phyloP scores from a whole-genome alignment of 2,113 vertebrate genomes.

The Sorex fumeus region DNA sequence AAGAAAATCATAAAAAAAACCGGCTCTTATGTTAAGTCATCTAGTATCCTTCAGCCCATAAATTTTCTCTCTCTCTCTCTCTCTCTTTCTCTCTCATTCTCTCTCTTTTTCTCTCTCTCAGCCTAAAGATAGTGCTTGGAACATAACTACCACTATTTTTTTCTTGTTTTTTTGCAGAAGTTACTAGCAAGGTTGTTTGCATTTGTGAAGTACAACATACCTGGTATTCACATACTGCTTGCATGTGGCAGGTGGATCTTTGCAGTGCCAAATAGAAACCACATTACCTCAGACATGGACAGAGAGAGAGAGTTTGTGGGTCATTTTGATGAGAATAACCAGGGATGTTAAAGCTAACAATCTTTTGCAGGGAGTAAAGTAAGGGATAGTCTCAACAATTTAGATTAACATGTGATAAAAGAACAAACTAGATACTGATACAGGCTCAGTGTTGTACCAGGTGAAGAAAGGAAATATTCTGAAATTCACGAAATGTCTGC shows the following conservation, averaged over 20 bases:
- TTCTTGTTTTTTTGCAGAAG: neutral
- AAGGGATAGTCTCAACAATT: neutral
- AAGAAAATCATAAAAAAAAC: slow-evolving; percentile 4
- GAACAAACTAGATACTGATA: neutral
- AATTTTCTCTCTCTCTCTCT: too few relatives aligned
- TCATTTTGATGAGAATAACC: neutral
- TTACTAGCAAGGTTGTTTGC: slow-evolving; percentile 9
- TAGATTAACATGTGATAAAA: neutral
- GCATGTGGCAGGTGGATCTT: neutral
- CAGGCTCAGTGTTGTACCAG: neutral
- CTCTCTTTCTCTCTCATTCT: too few relatives aligned
- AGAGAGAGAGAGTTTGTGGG: neutral
- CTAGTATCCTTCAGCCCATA: neutral
- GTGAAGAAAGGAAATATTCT: neutral
- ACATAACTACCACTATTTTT: neutral
- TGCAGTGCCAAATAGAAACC: neutral
- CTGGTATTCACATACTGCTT: neutral
- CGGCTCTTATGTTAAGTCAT: neutral
- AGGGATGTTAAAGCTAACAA: neutral
- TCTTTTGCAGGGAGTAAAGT: slow-evolving; percentile 5
- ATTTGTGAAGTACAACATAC: neutral
- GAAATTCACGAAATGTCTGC: neutral
- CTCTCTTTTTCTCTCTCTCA: too few relatives aligned
- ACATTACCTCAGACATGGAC: neutral
- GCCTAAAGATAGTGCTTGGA: too few relatives aligned